Conservation (phyloP, 2,888 invertebrate genomes). For the Apodemia duryi region DNA sequence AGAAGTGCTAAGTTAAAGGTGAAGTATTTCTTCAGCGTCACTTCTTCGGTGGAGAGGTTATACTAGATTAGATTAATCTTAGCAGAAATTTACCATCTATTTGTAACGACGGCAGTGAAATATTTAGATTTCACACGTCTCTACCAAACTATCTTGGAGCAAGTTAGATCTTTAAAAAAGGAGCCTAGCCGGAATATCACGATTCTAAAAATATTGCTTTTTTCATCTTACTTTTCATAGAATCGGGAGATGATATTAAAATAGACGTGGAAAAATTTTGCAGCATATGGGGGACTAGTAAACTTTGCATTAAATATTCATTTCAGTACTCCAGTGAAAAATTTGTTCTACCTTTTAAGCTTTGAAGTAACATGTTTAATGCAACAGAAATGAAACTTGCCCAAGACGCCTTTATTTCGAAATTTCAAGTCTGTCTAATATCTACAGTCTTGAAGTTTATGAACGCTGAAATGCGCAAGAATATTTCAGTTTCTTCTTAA, state of each 20-base stretch:
- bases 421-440: conserved; percentile 28
- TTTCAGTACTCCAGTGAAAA: conserved; percentile 18
- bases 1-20: no score
- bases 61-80: no score
- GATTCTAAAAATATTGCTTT: not conserved
- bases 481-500: conserved; percentile 26
- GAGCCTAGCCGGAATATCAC: no score
- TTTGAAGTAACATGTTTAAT: conserved; percentile 28
- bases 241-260: not conserved
- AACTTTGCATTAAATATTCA: conserved; percentile 11
- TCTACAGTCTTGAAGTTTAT: conserved; percentile 32
- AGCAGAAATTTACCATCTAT: no score
- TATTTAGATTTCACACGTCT: no score
- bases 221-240: not conserved
- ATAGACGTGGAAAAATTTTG: not conserved
- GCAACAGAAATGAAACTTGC: conserved; percentile 28
- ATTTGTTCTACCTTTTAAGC: conserved; percentile 20
- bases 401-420: conserved; percentile 28
- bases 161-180: no score
- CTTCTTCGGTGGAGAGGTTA: no score
- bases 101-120: no score
- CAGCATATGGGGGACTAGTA: not conserved
- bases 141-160: no score
- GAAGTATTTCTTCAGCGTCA: no score
- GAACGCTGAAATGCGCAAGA: conserved; percentile 30